phyloP scores from a whole-genome alignment of 2,888 invertebrate species.

The Buathra laborator region DNA sequence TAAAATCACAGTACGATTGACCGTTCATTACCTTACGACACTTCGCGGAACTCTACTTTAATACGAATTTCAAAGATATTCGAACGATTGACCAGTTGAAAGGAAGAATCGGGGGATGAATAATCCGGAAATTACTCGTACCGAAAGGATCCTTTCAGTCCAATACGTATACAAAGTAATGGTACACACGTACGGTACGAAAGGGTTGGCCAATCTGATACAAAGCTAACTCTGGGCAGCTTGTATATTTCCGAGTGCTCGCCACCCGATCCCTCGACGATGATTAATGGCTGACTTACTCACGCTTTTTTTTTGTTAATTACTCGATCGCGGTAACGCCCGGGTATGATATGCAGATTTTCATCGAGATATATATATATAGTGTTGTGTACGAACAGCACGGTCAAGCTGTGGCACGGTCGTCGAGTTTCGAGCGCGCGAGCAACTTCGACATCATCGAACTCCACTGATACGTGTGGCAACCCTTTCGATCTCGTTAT shows the following conservation, averaged over 20 bases:
- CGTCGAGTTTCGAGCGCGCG: slow-evolving; percentile 36
- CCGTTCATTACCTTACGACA: background rate
- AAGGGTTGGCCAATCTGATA: slow-evolving; percentile 84
- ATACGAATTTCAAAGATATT: slow-evolving; percentile 24
- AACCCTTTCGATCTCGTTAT: slow-evolving; percentile 58
- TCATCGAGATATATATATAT: slow-evolving; percentile 72
- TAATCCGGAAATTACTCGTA: slow-evolving; percentile 72
- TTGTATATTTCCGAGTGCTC: slow-evolving; percentile 68
- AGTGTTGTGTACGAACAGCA: slow-evolving; percentile 27
- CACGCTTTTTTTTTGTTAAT: slow-evolving; percentile 63
- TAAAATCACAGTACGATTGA: background rate
- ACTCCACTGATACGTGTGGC: slow-evolving; percentile 40
- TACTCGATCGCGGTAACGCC: slow-evolving; percentile 79
- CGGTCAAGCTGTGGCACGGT: slow-evolving; percentile 43
- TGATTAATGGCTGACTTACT: slow-evolving; percentile 70
- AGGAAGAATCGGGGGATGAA: slow-evolving; percentile 42
- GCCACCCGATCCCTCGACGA: slow-evolving; percentile 58
- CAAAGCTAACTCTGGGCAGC: slow-evolving; percentile 65
- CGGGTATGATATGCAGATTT: slow-evolving; percentile 85
- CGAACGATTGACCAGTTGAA: slow-evolving; percentile 21
- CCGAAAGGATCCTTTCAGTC: slow-evolving; percentile 69
- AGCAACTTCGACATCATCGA: slow-evolving; percentile 60
- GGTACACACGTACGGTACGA: slow-evolving; percentile 67
- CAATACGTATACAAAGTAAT: slow-evolving; percentile 47
- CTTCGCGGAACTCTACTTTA: background rate